Conservation (phyloP, 2,797 vertebrate species). For the Phataginus tetradactyla region DNA sequence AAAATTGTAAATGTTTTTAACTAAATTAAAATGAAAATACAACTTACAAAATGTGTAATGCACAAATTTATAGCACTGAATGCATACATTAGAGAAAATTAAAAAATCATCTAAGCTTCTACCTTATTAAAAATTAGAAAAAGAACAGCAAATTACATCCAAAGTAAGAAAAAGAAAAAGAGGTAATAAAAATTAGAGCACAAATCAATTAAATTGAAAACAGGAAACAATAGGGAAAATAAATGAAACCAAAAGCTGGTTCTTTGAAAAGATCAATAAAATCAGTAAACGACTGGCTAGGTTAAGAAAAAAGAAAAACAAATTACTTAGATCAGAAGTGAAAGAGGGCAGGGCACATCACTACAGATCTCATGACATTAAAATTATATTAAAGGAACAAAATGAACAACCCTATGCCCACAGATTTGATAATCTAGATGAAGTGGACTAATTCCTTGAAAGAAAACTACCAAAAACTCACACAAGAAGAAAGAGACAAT, state of each 20-base stretch:
- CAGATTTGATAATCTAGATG: background rate
- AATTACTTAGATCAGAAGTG: background rate
- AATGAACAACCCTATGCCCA: background rate
- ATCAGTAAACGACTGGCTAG: background rate
- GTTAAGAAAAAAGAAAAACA: background rate
- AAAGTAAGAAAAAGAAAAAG: background rate
- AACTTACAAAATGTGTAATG: background rate
- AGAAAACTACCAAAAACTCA: background rate
- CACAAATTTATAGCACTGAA: background rate
- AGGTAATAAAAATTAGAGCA: background rate
- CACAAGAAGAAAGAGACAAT: background rate
- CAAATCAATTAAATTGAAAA: background rate
- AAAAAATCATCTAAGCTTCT: background rate
- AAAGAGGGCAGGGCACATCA: background rate
- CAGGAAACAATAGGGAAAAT: background rate
- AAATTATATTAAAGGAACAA: background rate
- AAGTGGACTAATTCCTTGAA: background rate
- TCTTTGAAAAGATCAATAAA: background rate
- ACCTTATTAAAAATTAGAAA: background rate
- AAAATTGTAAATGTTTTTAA: background rate
- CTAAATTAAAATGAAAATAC: background rate
- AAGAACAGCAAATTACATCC: background rate
- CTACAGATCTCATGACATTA: background rate
- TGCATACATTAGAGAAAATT: background rate
- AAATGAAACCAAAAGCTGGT: background rate